Evolutionary conservation across 2,888 invertebrate species (phyloP).

Genomic region (Thymelicus lineola): DNA sequence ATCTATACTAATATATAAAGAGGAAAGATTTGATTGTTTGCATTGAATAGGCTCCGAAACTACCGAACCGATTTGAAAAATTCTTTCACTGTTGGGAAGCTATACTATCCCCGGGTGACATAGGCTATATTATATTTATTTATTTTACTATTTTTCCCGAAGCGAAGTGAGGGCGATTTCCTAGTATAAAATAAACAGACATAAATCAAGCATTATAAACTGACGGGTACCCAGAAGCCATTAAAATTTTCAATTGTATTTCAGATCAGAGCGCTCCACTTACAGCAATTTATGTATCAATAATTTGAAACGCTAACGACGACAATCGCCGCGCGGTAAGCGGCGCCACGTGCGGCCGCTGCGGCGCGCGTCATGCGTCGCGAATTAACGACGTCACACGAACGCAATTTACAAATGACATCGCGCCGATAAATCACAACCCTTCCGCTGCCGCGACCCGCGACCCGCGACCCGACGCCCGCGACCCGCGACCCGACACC

Average conservation of each 20-base stretch:
- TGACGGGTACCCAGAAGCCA: background rate
- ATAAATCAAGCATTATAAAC: conserved; percentile 8
- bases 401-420: conserved; percentile 57
- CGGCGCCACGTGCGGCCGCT: conserved; percentile 43
- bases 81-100: too few species aligned
- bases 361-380: conserved; percentile 62
- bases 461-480: conserved; percentile 35
- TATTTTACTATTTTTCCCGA: too few species aligned
- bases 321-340: conserved; percentile 25
- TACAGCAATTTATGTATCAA: conserved; percentile 27
- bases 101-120: too few species aligned
- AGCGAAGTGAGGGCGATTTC: too few species aligned
- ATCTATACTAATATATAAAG: too few species aligned
- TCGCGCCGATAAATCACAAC: conserved; percentile 57
- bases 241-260: conserved; percentile 26
- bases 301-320: conserved; percentile 29
- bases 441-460: conserved; percentile 45
- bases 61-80: too few species aligned
- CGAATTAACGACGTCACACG: conserved; percentile 71
- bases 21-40: too few species aligned
- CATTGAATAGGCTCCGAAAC: too few species aligned
- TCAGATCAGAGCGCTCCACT: conserved; percentile 25
- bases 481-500: conserved; percentile 40
- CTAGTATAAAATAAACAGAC: background rate
- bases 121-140: too few species aligned